phyloP scores from a whole-genome alignment of 1,140 invertebrate genomes.

The Zaprionus vittiger region DNA sequence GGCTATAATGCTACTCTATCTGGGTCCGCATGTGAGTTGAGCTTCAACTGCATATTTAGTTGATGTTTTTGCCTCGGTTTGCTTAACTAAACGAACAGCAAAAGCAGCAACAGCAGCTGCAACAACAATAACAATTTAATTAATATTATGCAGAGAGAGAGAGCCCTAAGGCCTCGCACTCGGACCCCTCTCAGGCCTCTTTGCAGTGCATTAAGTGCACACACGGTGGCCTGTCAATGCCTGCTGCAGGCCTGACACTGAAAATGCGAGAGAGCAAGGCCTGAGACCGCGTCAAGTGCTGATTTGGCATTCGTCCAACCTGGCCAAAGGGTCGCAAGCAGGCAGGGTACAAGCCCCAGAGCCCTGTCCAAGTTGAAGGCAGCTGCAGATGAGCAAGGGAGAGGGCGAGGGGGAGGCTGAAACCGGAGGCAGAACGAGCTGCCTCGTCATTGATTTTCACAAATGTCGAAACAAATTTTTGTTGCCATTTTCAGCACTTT shows the following conservation, averaged over 20 bases:
- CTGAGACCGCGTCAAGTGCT: slow-evolving; percentile 62
- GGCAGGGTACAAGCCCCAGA: background rate
- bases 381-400: slow-evolving; percentile 10
- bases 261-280: slow-evolving; percentile 34
- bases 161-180: background rate
- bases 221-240: slow-evolving; percentile 41
- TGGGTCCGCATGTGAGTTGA: slow-evolving; percentile 26
- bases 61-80: slow-evolving; percentile 20
- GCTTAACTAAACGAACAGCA: slow-evolving; percentile 1
- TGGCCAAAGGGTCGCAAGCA: background rate
- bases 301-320: slow-evolving; percentile 68
- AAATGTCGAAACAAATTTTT: slow-evolving; percentile 19
- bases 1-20: background rate
- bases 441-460: slow-evolving; percentile 50
- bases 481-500: slow-evolving; percentile 27
- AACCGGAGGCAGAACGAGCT: background rate
- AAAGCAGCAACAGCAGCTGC: background rate
- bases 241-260: slow-evolving; percentile 40
- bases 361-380: slow-evolving; percentile 52
- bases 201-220: slow-evolving; percentile 40
- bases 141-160: slow-evolving; percentile 57
- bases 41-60: slow-evolving; percentile 54
- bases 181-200: background rate
- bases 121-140: slow-evolving; percentile 60
- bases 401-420: too few species aligned